These are phyloP conservation scores for Metallyticus violacea DNA, from an alignment of 2,888 invertebrate species.

Conservation along the genomic window DNA sequence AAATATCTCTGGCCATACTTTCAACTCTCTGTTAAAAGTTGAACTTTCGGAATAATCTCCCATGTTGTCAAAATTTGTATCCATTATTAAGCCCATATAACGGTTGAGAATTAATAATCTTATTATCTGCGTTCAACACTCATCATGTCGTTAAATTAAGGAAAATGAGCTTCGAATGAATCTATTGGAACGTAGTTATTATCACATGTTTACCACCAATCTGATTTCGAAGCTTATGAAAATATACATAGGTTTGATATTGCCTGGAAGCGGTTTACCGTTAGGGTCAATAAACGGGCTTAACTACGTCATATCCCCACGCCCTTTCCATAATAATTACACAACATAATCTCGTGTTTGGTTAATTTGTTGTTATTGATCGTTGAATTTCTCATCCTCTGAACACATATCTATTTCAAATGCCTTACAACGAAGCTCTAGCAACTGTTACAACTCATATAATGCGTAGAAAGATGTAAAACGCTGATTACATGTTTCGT, in stretches of 20 bases:
- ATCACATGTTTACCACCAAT: not conserved
- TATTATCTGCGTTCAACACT: not conserved
- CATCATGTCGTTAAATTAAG: not conserved
- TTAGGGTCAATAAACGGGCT: not conserved
- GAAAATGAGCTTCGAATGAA: not conserved
- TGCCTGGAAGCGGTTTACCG: not conserved
- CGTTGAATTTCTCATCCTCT: not conserved
- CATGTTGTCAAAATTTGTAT: not conserved
- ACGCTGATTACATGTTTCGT: not conserved
- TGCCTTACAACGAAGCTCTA: too few relatives aligned
- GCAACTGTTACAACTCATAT: not conserved
- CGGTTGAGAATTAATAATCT: not conserved
- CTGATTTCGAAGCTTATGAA: not conserved
- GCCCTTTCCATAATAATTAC: not conserved
- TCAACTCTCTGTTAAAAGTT: too few relatives aligned
- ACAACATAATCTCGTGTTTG: not conserved
- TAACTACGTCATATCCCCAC: not conserved
- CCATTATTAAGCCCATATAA: not conserved
- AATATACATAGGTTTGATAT: not conserved
- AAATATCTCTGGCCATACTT: too few relatives aligned
- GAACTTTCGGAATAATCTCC: too few relatives aligned
- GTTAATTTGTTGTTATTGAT: not conserved
- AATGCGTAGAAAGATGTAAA: not conserved
- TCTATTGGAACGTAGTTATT: not conserved
- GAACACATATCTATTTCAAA: not conserved